Conservation (phyloP, 1,140 invertebrate genomes). For the Drosophila azteca region DNA sequence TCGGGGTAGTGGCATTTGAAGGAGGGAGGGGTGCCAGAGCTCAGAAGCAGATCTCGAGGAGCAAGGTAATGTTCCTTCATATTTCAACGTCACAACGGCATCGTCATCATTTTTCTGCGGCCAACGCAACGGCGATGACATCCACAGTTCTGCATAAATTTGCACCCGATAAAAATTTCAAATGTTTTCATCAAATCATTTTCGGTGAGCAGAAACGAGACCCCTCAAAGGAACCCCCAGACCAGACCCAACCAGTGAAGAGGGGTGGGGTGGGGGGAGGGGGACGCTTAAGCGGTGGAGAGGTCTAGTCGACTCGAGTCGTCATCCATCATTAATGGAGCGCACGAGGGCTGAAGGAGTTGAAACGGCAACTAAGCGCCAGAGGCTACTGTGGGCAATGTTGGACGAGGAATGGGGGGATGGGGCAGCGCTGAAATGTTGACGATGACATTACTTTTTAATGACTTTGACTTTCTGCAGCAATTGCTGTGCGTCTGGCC, state of each 20-base stretch:
- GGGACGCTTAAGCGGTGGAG: slow-evolving; percentile 4
- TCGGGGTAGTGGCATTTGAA: too few species aligned
- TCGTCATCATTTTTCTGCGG: slow-evolving; percentile 78
- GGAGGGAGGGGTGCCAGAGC: background rate
- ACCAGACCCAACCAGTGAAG: too few species aligned
- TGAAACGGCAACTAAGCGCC: slow-evolving; percentile 56
- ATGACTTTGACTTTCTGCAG: slow-evolving; percentile 82
- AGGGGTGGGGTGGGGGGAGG: too few species aligned
- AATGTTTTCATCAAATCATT: slow-evolving; percentile 83
- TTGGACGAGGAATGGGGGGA: background rate
- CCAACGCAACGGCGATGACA: slow-evolving; percentile 68
- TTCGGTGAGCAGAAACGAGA: slow-evolving; percentile 48
- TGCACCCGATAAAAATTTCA: slow-evolving; percentile 82
- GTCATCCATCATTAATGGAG: slow-evolving; percentile 80
- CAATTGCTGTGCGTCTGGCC: slow-evolving; percentile 65
- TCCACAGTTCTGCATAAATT: slow-evolving; percentile 82
- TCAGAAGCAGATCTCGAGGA: slow-evolving; percentile 24
- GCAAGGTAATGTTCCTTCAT: slow-evolving; percentile 74
- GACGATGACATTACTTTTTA: slow-evolving; percentile 82
- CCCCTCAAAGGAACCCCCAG: too few species aligned
- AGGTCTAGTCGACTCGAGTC: slow-evolving; percentile 41
- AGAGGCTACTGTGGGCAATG: slow-evolving; percentile 21
- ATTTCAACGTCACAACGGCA: slow-evolving; percentile 80
- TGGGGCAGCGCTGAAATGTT: slow-evolving; percentile 45
- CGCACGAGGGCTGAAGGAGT: slow-evolving; percentile 66